phyloP scores from a whole-genome alignment of 1,140 invertebrate genomes.

The Berghia stephanieae region DNA sequence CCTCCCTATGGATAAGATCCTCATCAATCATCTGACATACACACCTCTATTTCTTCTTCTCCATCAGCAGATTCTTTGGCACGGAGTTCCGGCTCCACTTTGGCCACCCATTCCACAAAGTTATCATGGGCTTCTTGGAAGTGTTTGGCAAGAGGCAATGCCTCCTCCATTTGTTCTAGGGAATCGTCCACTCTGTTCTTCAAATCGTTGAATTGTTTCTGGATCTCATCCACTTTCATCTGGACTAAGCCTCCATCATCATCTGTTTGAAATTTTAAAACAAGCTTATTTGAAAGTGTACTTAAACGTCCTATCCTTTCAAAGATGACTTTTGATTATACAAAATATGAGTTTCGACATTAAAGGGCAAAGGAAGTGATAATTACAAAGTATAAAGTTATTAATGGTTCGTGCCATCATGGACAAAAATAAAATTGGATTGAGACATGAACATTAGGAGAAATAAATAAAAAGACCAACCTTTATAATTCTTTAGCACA shows the following conservation, averaged over 20 bases:
- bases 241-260: constrained; percentile 55
- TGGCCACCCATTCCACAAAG: constrained; percentile 91
- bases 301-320: not conserved
- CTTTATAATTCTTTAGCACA: too few species aligned
- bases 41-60: constrained; percentile 61
- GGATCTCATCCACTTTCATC: constrained; percentile 74
- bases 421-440: too few species aligned
- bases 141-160: constrained; percentile 90
- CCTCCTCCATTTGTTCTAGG: constrained; percentile 83
- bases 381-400: not conserved
- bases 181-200: constrained; percentile 85
- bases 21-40: constrained; percentile 57
- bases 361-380: not conserved
- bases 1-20: too few species aligned
- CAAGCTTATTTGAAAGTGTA: not conserved
- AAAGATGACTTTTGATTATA: not conserved
- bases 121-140: constrained; percentile 90
- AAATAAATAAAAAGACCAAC: too few species aligned
- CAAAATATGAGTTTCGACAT: not conserved
- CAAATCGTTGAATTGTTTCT: constrained; percentile 90
- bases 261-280: too few species aligned
- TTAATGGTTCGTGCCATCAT: too few species aligned
- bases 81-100: constrained; percentile 83
- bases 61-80: constrained; percentile 51
- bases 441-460: too few species aligned